A percentile compares a stretch with the other conserved stretches of the same genome.
phyloP scores from a whole-genome alignment of 2,797 vertebrate genomes.

The Picus viridis region DNA sequence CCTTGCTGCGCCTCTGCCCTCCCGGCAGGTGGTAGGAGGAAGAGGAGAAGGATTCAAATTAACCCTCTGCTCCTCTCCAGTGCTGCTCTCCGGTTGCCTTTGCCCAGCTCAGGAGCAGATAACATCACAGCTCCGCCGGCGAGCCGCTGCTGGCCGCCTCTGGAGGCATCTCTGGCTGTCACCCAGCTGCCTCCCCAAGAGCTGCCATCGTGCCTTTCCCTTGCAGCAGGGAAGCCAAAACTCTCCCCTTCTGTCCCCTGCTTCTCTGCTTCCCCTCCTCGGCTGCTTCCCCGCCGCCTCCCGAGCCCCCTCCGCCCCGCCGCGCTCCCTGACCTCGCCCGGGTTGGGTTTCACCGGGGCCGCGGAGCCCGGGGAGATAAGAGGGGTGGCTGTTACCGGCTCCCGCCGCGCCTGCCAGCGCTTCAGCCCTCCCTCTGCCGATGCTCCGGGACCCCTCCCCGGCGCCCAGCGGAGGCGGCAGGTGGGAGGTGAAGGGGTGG shows the following conservation, averaged over 20 bases:
- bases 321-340: constrained; percentile 16
- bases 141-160: not conserved
- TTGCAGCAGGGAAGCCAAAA: not conserved
- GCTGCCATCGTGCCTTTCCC: not conserved
- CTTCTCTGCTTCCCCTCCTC: no score
- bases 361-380: constrained; percentile 37
- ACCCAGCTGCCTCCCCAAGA: not conserved
- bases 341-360: constrained; percentile 25
- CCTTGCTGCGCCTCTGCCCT: not conserved
- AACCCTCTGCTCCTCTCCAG: not conserved
- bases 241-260: not conserved
- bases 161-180: not conserved
- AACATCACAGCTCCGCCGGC: not conserved
- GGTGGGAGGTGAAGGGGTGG: not conserved
- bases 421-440: not conserved
- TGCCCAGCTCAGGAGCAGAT: not conserved
- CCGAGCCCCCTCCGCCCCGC: not conserved
- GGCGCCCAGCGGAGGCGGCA: not conserved
- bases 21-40: not conserved
- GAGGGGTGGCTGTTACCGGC: not conserved
- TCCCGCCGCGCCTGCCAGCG: not conserved
- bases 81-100: not conserved
- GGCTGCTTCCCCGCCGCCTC: no score
- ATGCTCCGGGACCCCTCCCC: not conserved
- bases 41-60: not conserved